Evolutionary conservation across 2,888 invertebrate genomes (phyloP).

Genomic region (Rotaria macrura): DNA sequence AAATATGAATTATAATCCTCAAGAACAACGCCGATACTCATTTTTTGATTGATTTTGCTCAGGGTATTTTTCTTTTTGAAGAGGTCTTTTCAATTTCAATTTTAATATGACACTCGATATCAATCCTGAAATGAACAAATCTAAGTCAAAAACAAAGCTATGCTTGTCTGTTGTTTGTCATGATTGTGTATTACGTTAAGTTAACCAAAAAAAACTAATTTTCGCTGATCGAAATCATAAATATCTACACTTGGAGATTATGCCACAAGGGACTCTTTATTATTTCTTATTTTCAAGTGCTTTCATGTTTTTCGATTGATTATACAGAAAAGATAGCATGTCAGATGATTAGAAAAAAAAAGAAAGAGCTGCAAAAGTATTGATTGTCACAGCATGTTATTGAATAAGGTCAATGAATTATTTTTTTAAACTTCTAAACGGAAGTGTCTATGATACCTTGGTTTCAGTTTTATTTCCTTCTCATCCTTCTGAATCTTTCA

Average conservation of each 20-base stretch:
- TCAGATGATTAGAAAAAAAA: neutral
- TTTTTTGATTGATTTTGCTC: too few species aligned
- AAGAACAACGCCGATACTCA: too few species aligned
- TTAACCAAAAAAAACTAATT: neutral
- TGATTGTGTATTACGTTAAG: neutral
- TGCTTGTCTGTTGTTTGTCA: too few species aligned
- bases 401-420: neutral
- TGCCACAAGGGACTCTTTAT: neutral
- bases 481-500: neutral
- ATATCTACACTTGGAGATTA: neutral
- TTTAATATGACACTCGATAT: too few species aligned
- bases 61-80: too few species aligned
- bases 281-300: neutral
- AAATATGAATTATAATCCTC: too few species aligned
- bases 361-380: neutral
- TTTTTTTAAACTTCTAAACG: neutral
- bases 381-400: neutral
- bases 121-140: too few species aligned
- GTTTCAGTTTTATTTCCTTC: neutral
- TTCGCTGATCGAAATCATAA: neutral
- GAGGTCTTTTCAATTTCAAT: too few species aligned
- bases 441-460: neutral
- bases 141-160: too few species aligned
- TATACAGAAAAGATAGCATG: neutral
- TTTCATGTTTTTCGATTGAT: constrained; percentile 1